Evolutionary conservation across 2,888 invertebrate genomes (phyloP).

Genomic region (Chymomyza caudatula): DNA sequence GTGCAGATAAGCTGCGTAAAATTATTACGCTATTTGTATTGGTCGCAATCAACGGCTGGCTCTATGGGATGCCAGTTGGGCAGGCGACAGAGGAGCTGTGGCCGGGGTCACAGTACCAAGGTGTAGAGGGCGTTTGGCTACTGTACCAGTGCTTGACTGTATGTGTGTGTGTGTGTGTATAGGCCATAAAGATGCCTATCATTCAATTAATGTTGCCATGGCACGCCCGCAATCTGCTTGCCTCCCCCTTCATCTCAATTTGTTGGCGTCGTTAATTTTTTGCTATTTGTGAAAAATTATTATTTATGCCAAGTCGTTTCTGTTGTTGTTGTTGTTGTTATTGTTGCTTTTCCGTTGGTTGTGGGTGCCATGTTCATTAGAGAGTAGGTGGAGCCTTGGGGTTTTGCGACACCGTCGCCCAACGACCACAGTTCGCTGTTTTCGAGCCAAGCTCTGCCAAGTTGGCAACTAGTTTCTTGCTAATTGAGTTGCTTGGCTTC

Average conservation of each 20-base stretch:
- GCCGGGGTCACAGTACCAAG: neutral
- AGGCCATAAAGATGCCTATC: slow-evolving; percentile 67
- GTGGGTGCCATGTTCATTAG: neutral
- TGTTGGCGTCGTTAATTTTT: neutral
- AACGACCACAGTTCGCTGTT: slow-evolving; percentile 5
- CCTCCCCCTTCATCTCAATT: neutral
- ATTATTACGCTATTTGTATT: slow-evolving; percentile 76
- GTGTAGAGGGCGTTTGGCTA: neutral
- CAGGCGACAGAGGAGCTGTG: neutral
- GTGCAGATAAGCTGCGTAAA: slow-evolving; percentile 75
- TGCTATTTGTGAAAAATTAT: neutral
- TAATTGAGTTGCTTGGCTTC: slow-evolving; percentile 72
- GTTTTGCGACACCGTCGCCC: neutral
- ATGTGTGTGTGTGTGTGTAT: slow-evolving; percentile 14
- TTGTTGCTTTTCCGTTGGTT: neutral
- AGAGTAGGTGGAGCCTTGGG: slow-evolving; percentile 10
- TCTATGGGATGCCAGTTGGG: neutral
- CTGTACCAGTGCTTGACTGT: neutral
- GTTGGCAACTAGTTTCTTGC: slow-evolving; percentile 17
- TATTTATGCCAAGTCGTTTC: neutral
- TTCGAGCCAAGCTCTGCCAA: neutral
- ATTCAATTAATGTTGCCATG: slow-evolving; percentile 69
- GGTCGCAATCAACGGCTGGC: slow-evolving; percentile 65
- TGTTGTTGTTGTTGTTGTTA: neutral
- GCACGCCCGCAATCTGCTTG: slow-evolving; percentile 28